These are phyloP conservation scores for Macrosoma leucophasiata DNA, from an alignment of 2,888 invertebrate species.

Conservation along the genomic window DNA sequence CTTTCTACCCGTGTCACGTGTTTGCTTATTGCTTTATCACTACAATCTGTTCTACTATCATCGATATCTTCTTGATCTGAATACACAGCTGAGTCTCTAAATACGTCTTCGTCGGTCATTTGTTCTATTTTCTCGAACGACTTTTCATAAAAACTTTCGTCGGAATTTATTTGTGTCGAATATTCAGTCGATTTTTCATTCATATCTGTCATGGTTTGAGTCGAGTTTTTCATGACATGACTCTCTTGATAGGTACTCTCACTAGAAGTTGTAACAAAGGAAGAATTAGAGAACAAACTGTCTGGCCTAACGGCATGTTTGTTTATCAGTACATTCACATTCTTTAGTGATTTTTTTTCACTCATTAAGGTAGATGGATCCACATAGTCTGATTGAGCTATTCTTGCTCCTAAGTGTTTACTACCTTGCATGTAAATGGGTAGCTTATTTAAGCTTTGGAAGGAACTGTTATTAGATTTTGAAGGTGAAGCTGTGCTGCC, in stretches of 20 bases:
- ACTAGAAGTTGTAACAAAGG: constrained; percentile 73
- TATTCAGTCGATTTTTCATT: constrained; percentile 23
- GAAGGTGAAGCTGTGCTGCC: constrained; percentile 43
- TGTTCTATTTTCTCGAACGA: constrained; percentile 85
- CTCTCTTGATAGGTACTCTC: constrained; percentile 65
- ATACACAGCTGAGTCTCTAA: constrained; percentile 89
- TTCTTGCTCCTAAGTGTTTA: constrained; percentile 88
- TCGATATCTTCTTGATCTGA: constrained; percentile 82
- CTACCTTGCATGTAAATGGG: constrained; percentile 86
- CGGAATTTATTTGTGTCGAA: constrained; percentile 49
- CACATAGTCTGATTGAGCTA: constrained; percentile 91
- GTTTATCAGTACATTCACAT: constrained; percentile 78
- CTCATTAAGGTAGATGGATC: constrained; percentile 83
- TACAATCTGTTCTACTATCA: constrained; percentile 32
- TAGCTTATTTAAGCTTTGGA: constrained; percentile 62
- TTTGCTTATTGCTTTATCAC: constrained; percentile 36
- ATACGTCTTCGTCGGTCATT: constrained; percentile 79
- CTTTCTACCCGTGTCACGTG: constrained; percentile 45
- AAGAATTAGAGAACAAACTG: constrained; percentile 75
- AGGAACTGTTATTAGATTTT: constrained; percentile 56
- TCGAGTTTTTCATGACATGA: constrained; percentile 31
- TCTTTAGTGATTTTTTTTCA: constrained; percentile 63
- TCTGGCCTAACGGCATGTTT: constrained; percentile 73
- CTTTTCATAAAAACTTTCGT: constrained; percentile 85
- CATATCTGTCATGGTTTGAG: constrained; percentile 22